These are phyloP conservation scores for Ctenomys sociabilis DNA, from an alignment of 2,113 vertebrate species.

Conservation along the genomic window DNA sequence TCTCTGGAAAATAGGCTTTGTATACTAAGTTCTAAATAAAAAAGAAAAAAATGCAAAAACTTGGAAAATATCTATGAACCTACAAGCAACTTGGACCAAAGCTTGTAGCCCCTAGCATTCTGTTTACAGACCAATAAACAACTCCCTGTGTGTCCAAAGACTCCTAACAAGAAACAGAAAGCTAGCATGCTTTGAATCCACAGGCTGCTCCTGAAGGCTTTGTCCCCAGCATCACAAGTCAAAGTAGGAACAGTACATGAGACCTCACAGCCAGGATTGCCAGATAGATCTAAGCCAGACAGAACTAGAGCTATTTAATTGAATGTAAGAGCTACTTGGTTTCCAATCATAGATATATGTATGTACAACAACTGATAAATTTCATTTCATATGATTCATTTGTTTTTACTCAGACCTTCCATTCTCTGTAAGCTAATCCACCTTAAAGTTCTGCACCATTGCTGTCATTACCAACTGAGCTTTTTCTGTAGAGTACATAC, in stretches of 20 bases:
- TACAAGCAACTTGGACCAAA: slow-evolving; percentile 21
- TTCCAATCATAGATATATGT: neutral
- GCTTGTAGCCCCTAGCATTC: neutral
- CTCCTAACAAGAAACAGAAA: slow-evolving; percentile 25
- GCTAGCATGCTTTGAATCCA: neutral
- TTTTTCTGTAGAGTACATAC: neutral
- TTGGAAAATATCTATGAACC: slow-evolving; percentile 51
- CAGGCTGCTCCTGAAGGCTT: neutral
- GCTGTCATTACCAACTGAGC: neutral
- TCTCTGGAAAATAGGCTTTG: neutral
- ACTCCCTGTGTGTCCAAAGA: slow-evolving; percentile 15
- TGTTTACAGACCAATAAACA: slow-evolving; percentile 35
- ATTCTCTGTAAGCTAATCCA: neutral
- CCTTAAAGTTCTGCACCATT: neutral
- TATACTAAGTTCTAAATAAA: slow-evolving; percentile 9
- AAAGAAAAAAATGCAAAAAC: neutral
- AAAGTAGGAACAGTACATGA: neutral
- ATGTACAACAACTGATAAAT: neutral
- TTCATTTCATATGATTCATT: neutral
- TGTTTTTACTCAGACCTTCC: neutral
- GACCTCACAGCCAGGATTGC: neutral
- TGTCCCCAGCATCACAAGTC: neutral
- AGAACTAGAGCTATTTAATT: slow-evolving; percentile 8
- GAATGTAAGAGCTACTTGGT: neutral
- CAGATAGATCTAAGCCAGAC: neutral